These are phyloP conservation scores for Brenthis daphne DNA, from an alignment of 2,888 invertebrate genomes.

Conservation along the genomic window DNA sequence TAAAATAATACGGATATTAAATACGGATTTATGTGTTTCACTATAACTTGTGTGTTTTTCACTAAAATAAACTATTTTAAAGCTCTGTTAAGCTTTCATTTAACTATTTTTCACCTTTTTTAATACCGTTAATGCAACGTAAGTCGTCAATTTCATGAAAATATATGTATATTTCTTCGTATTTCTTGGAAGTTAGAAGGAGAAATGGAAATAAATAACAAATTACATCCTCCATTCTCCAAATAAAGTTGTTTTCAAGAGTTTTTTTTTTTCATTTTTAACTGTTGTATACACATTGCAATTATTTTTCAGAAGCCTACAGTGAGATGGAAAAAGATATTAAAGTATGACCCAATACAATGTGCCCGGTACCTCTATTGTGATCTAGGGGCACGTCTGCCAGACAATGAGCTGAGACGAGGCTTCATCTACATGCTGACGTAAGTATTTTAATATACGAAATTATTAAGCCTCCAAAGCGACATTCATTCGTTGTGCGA, in stretches of 20 bases:
- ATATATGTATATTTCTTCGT: no score
- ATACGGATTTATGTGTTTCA: no score
- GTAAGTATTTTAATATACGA: slow-evolving; percentile 53
- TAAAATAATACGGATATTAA: no score
- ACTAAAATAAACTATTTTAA: no score
- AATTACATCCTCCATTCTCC: background rate
- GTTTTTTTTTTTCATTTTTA: background rate
- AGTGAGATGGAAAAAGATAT: slow-evolving; percentile 72
- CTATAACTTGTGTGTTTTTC: no score
- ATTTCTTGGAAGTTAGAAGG: no score
- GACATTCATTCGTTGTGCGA: slow-evolving; percentile 6
- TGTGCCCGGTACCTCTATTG: slow-evolving; percentile 71
- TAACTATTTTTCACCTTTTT: no score
- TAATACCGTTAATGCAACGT: no score
- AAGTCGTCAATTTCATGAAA: no score
- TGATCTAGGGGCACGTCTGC: slow-evolving; percentile 59
- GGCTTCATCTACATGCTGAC: slow-evolving; percentile 69
- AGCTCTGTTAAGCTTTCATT: no score
- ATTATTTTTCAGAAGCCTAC: slow-evolving; percentile 57
- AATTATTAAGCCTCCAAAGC: slow-evolving; percentile 18
- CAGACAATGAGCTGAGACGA: slow-evolving; percentile 52
- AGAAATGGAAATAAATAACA: background rate
- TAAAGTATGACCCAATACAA: slow-evolving; percentile 66
- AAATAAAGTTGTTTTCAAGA: background rate
- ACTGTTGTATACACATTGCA: slow-evolving; percentile 2